Evolutionary conservation across 2,888 invertebrate genomes (phyloP).

Genomic region (Parasteatoda lunata): DNA sequence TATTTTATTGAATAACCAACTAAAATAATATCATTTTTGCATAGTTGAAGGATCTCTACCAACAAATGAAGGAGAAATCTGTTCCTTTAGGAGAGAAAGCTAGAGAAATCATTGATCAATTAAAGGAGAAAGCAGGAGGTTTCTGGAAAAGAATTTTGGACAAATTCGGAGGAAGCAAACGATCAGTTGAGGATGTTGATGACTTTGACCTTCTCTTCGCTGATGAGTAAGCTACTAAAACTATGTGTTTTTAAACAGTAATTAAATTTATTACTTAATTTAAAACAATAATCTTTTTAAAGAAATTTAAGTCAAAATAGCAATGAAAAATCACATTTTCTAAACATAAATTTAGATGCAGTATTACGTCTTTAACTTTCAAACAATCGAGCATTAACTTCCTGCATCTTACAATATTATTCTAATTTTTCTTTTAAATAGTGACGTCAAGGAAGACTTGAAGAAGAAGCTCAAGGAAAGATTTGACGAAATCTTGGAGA

Average conservation of each 20-base stretch:
- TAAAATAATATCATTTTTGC: background rate
- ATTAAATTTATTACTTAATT: background rate
- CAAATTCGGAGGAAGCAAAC: background rate
- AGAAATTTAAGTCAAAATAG: no score
- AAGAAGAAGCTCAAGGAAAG: conserved; percentile 24
- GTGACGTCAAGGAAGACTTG: conserved; percentile 1
- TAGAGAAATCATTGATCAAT: conserved; percentile 18
- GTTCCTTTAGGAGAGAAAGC: conserved; percentile 34
- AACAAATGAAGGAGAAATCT: conserved; percentile 24
- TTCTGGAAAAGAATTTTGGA: conserved; percentile 37
- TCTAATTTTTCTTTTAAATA: background rate
- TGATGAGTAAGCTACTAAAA: conserved; percentile 11
- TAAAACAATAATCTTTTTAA: no score
- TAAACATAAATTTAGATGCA: no score
- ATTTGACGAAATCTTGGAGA: conserved; percentile 32
- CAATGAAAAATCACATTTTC: no score
- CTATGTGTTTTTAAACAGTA: background rate
- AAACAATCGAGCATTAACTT: no score
- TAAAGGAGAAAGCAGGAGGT: conserved; percentile 47
- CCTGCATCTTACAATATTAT: no score
- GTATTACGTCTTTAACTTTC: no score
- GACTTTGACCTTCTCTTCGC: background rate
- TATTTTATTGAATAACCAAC: no score
- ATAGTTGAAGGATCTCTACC: conserved; percentile 41
- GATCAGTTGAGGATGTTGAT: background rate